Conservation (phyloP, 2,888 invertebrate species). For the Liopterus haemorrhoidalis region DNA sequence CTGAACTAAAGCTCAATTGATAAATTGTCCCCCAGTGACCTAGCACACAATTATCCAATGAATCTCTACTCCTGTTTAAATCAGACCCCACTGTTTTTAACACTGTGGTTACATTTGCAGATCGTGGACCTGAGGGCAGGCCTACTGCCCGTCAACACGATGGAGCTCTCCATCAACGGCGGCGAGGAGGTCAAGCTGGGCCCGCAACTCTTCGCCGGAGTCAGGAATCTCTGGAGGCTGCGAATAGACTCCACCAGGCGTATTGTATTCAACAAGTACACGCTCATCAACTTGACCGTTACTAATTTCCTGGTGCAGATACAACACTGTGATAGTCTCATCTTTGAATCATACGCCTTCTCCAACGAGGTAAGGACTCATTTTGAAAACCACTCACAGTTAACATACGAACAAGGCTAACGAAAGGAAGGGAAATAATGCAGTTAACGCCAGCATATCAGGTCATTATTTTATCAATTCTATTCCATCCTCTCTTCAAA, state of each 20-base stretch:
- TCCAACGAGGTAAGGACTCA: constrained; percentile 49
- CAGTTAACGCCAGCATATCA: too few relatives aligned
- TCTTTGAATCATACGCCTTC: constrained; percentile 60
- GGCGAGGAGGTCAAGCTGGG: constrained; percentile 52
- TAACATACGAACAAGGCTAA: too few relatives aligned
- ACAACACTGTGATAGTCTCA: constrained; percentile 53
- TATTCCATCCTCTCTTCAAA: too few relatives aligned
- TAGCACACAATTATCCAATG: neutral
- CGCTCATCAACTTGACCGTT: constrained; percentile 57
- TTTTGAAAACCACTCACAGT: too few relatives aligned
- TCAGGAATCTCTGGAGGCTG: constrained; percentile 52
- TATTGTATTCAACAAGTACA: constrained; percentile 52
- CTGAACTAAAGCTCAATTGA: neutral
- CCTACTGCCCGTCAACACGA: constrained; percentile 54
- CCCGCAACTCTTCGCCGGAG: constrained; percentile 52
- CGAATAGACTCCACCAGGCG: constrained; percentile 50
- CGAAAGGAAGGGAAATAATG: too few relatives aligned
- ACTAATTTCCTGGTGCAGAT: constrained; percentile 57
- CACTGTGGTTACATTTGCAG: constrained; percentile 46
- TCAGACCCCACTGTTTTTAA: too few relatives aligned
- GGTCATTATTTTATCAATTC: too few relatives aligned
- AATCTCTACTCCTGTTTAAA: too few relatives aligned
- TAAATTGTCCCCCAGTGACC: constrained; percentile 3
- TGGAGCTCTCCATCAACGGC: constrained; percentile 54
- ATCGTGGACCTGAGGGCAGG: constrained; percentile 47